phyloP scores from a whole-genome alignment of 2,113 vertebrate species.

The Tamias sibiricus region DNA sequence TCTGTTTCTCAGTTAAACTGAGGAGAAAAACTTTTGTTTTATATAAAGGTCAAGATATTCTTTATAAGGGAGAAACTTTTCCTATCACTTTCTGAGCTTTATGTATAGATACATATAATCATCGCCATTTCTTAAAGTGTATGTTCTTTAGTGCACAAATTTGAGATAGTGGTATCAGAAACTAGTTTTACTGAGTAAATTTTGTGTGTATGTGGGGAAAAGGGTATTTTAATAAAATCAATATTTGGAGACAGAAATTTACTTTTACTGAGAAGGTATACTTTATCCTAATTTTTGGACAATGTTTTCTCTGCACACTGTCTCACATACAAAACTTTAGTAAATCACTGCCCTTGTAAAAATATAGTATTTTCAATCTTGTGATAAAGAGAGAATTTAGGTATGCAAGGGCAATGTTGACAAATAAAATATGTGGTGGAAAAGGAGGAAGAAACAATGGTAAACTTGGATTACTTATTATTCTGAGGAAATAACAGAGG shows the following conservation, averaged over 20 bases:
- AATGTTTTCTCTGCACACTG: not conserved
- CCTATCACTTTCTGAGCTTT: not conserved
- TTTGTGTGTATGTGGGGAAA: not conserved
- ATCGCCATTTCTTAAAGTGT: not conserved
- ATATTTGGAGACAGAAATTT: constrained; percentile 2
- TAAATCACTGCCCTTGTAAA: constrained; percentile 39
- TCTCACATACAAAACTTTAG: not conserved
- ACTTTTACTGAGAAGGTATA: constrained; percentile 9
- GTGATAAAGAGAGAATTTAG: not conserved
- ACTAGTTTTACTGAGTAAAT: not conserved
- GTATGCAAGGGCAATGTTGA: not conserved
- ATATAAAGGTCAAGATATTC: constrained; percentile 19
- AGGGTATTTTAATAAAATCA: constrained; percentile 2
- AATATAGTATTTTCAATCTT: not conserved
- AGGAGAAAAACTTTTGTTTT: not conserved
- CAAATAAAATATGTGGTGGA: not conserved
- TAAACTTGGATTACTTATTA: not conserved
- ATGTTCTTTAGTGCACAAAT: not conserved
- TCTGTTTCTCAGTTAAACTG: constrained; percentile 44
- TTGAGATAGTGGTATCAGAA: not conserved
- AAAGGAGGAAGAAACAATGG: not conserved
- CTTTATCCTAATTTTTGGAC: constrained; percentile 7
- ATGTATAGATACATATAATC: not conserved
- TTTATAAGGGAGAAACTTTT: constrained; percentile 20
- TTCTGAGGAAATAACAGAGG: not conserved